These are phyloP conservation scores for Butorides virescens DNA, from an alignment of 2,113 vertebrate species.

Conservation along the genomic window DNA sequence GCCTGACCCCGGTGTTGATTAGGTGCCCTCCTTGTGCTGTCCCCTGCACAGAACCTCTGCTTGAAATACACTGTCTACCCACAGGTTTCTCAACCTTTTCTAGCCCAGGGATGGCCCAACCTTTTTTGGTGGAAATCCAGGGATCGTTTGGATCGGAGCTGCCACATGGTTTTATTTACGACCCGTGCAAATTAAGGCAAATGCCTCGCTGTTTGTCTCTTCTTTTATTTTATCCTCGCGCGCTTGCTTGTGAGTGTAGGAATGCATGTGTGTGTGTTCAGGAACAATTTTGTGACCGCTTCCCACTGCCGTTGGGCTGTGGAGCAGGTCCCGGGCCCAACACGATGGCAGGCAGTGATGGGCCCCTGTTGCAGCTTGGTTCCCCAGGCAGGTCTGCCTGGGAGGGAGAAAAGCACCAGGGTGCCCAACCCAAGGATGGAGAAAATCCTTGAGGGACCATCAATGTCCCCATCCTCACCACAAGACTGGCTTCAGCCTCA, in stretches of 20 bases:
- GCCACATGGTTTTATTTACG: slow-evolving; percentile 60
- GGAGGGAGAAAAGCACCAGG: background rate
- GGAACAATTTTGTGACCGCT: background rate
- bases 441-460: background rate
- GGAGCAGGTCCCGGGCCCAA: background rate
- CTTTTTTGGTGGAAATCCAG: slow-evolving; percentile 30
- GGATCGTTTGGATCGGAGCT: background rate
- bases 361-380: background rate
- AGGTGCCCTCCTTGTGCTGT: background rate
- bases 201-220: slow-evolving; percentile 8
- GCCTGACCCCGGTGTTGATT: background rate
- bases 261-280: background rate
- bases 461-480: rapidly evolving
- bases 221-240: slow-evolving; percentile 1
- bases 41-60: background rate
- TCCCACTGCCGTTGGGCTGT: background rate
- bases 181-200: slow-evolving; percentile 17
- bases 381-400: background rate
- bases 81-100: slow-evolving; percentile 31
- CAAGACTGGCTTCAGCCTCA: background rate
- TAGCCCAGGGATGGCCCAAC: background rate
- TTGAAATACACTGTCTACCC: background rate
- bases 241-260: background rate
- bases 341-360: rapidly evolving
- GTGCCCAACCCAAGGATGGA: background rate